These are phyloP conservation scores for Sepioteuthis lessoniana DNA, from an alignment of 2,888 invertebrate genomes.

Conservation along the genomic window DNA sequence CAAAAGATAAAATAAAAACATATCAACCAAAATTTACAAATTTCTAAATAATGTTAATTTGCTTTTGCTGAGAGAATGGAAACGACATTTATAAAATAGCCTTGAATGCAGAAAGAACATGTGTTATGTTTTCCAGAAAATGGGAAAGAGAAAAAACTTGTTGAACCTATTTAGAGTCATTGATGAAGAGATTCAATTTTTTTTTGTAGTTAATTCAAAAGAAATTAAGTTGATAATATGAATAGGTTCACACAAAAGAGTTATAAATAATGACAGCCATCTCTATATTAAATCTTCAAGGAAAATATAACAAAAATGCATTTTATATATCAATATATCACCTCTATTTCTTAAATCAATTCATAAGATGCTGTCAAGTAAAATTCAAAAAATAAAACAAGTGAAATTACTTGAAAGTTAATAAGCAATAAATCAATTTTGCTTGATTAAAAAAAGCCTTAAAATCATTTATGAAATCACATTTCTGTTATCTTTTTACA, in stretches of 20 bases:
- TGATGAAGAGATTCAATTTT: background rate
- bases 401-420: background rate
- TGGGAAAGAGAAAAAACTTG: background rate
- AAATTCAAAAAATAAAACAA: background rate
- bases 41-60: background rate
- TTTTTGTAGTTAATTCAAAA: background rate
- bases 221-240: background rate
- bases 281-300: background rate
- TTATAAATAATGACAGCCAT: background rate
- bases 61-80: background rate
- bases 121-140: slow-evolving; percentile 4
- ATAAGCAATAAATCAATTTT: background rate
- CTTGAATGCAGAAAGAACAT: background rate
- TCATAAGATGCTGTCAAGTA: background rate
- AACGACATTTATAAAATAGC: background rate
- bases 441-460: background rate
- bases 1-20: background rate
- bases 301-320: background rate
- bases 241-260: background rate
- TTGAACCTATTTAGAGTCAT: background rate
- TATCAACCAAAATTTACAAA: background rate
- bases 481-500: background rate
- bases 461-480: background rate
- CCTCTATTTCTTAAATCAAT: background rate
- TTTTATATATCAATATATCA: too few relatives aligned